phyloP scores from a whole-genome alignment of 2,797 vertebrate species.

The Oreochromis mossambicus region DNA sequence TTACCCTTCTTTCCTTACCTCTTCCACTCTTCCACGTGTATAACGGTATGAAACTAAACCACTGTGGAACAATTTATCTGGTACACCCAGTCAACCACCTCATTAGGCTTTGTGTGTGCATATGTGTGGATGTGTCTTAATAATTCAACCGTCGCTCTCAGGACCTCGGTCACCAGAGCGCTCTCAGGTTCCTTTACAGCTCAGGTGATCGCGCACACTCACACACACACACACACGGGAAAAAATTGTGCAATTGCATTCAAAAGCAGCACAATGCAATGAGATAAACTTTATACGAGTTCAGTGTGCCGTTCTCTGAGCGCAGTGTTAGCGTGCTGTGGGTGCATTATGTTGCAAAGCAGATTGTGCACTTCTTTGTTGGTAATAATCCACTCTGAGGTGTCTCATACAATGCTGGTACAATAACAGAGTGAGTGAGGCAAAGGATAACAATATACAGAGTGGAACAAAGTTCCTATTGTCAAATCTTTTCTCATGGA shows the following conservation, averaged over 20 bases:
- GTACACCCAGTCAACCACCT: not conserved
- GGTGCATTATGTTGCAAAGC: not conserved
- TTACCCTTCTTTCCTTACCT: not conserved
- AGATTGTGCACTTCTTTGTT: not conserved
- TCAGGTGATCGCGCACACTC: slow-evolving; percentile 23
- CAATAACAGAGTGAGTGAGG: not conserved
- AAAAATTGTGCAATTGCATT: not conserved
- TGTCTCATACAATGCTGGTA: not conserved
- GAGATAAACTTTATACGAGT: not conserved
- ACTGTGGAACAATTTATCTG: not conserved
- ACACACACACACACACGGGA: not conserved
- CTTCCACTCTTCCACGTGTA: not conserved
- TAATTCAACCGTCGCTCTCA: slow-evolving; percentile 50
- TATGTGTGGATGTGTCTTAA: slow-evolving; percentile 41
- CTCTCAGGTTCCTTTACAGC: slow-evolving; percentile 51
- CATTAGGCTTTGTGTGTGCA: slow-evolving; percentile 15
- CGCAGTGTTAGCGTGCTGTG: not conserved
- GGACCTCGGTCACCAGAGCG: slow-evolving; percentile 9
- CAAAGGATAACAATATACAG: not conserved
- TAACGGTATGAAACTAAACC: not conserved
- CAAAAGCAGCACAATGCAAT: not conserved
- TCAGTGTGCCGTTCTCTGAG: not conserved
- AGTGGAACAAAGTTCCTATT: not conserved
- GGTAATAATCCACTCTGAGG: not conserved
- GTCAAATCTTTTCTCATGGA: not conserved